phyloP scores from a whole-genome alignment of 2,888 invertebrate species.

The Eupeodes luniger region DNA sequence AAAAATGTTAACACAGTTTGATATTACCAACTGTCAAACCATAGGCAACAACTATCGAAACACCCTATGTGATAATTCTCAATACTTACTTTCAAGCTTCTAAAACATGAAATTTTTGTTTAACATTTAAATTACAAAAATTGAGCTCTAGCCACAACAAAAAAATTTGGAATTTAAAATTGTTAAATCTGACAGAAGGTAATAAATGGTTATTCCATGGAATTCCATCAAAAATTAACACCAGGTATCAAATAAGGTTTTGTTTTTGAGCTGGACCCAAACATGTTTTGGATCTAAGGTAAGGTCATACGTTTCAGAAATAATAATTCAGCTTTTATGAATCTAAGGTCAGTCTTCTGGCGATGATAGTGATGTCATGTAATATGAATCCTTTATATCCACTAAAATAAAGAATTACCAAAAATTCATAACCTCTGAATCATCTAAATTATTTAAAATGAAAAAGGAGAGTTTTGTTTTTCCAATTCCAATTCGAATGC shows the following conservation, averaged over 20 bases:
- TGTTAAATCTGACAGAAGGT: background rate
- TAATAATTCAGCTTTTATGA: background rate
- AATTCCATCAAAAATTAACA: background rate
- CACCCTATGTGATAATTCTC: too few relatives aligned
- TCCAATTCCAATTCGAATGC: background rate
- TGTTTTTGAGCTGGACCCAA: conserved; percentile 5
- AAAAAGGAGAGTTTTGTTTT: too few relatives aligned
- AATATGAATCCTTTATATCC: background rate
- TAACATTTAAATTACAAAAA: too few relatives aligned
- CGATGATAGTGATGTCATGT: background rate
- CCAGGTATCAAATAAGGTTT: conserved; percentile 4
- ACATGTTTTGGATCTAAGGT: background rate
- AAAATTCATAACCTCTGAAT: background rate
- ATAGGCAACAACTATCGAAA: too few relatives aligned
- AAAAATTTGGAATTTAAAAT: background rate
- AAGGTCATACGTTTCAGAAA: background rate
- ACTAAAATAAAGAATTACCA: background rate
- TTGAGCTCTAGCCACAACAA: background rate
- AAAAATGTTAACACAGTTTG: too few relatives aligned
- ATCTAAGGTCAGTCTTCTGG: conserved; percentile 15
- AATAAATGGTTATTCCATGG: background rate
- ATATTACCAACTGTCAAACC: too few relatives aligned
- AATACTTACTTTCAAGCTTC: background rate
- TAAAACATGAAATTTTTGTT: too few relatives aligned
- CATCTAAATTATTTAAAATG: background rate